Base-by-base conservation (phyloP, 2,888 invertebrate species). In the Conistra vaccinii region DNA sequence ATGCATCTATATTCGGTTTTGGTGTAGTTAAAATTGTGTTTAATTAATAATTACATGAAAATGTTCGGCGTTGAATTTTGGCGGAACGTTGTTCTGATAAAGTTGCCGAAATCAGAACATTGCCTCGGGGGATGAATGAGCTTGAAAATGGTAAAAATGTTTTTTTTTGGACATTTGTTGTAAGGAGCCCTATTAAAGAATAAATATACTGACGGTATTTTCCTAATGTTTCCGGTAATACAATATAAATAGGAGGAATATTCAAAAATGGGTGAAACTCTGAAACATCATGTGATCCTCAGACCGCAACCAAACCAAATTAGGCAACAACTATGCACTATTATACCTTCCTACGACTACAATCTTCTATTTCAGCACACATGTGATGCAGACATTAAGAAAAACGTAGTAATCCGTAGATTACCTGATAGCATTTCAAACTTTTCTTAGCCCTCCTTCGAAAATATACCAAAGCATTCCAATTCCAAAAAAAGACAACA, bases 1-100 rank as follows among this genome's bases (percentile, higher is more conserved):
- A 84, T 88, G 81, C 78, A 81, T 84, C 84, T 62, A 69, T 78
- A 78, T 69, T 76, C 68, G 69, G 77, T 76, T 71, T 71, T 73
- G 60, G 26, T 69, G 55, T 81, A 74, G 69, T 80, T 83, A 66
- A 88, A 84, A 78, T 83, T 80, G 42, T 48, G 51, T 73, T 83
- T 71, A 68, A 77, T 78, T 80, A 87, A 83, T 83, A 69, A 76
- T 76, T 61, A 76, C 53, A 58, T 35, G 71, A 76, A 71, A 67
- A 80, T 80, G 73, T 78, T 78, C 53, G n/a, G 9, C 20, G 29
- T 14, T 74, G 39, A 68, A 78, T 73, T 76, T 67, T n/a, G 39
- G 20, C 3, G 42, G 39, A 73, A 60, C 66, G 32, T 55, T 80
- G 69, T 79, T 71, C 60, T 61, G 35, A 29, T 60, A 53, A 85